Evolutionary conservation across 2,113 vertebrate genomes (phyloP), one percentile per base, ranked within the genome.

Genomic region (Chrysochloris asiatica): DNA sequence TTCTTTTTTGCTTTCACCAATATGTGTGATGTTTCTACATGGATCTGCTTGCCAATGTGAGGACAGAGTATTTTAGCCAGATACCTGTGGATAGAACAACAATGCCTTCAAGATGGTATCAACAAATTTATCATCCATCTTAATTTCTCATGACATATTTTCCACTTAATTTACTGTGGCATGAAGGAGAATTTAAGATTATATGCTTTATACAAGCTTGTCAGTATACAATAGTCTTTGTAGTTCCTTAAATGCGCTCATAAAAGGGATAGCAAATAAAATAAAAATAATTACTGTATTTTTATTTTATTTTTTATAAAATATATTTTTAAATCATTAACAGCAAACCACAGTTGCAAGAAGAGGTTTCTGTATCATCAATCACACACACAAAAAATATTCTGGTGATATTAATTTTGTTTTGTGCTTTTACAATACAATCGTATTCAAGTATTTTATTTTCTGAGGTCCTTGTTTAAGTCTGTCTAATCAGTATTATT

Each of bases 101-200:
- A 52, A 65, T 65, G 76, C 41, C 63, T 93, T 86, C 78, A 86
- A 38, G 56, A 81, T 86, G 38, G 33, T 92, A n/a, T 43, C 76
- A 84, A 56, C 13, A 86, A 84, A 24, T 3, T 82, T 85, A 73
- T 82, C 87, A 86, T 94, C 30, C 69, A 92, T 87, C 83, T 76
- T 93, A 52, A 94, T 94, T 93, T 89, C 69, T 80, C 63, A 72
- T 1, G 63, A 86, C 89, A 84, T 79, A 63, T 93, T 91, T 95
- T 88, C 65, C 79, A 78, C 65, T 88, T 93, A 94, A 93, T 92
- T 90, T 61, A 84, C 50, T 83, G 50, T 88, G 71, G 65, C 67
- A 84, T 89, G 83, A 95, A 95, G 92, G 72, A 92, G 52, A 93
- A n/a, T 86, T 88, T 59, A 92, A 95, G n/a, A 94, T n/a, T 88